Percentiles rank a stretch among this genome's conserved stretches.
Evolutionary conservation across 2,797 vertebrate genomes (phyloP).

Genomic region (Paedocypris micromegethes): DNA sequence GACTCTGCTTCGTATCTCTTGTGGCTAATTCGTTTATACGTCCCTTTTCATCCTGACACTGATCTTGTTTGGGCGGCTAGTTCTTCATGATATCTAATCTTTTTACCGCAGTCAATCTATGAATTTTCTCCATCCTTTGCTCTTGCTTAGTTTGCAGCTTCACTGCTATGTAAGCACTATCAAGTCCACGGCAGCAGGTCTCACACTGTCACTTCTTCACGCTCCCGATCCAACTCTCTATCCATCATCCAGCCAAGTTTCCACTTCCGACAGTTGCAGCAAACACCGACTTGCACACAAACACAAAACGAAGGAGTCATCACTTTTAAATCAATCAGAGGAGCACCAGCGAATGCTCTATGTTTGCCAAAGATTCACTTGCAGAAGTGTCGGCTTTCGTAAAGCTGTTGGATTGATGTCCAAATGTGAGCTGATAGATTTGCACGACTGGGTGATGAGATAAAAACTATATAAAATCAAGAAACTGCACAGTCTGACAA

Average conservation of each 20-base stretch:
- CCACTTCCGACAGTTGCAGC: constrained; percentile 29
- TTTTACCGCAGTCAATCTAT: constrained; percentile 20
- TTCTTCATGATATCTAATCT: constrained; percentile 8
- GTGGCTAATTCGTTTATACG: background rate
- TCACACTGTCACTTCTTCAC: constrained; percentile 39
- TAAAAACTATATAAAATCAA: background rate
- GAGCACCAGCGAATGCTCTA: constrained; percentile 8
- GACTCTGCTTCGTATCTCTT: too few relatives aligned
- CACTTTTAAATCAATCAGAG: constrained; percentile 35
- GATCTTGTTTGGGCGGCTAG: constrained; percentile 33
- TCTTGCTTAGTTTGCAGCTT: constrained; percentile 41
- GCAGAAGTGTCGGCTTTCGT: constrained; percentile 20
- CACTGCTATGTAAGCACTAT: constrained; percentile 34
- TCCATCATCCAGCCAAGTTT: constrained; percentile 29
- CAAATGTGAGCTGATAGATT: constrained; percentile 26
- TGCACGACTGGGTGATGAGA: background rate
- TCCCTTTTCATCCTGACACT: constrained; percentile 11
- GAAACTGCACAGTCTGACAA: too few relatives aligned
- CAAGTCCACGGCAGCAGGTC: constrained; percentile 36
- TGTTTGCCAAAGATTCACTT: constrained; percentile 28
- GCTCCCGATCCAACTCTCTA: constrained; percentile 38
- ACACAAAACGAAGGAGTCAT: constrained; percentile 17
- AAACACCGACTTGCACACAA: constrained; percentile 17
- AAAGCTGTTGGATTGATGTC: constrained; percentile 13
- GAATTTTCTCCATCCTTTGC: constrained; percentile 16